A percentile compares a stretch with the other conserved stretches of the same genome.
phyloP scores from a whole-genome alignment of 1,140 invertebrate genomes.

The Drosophila albomicans region DNA sequence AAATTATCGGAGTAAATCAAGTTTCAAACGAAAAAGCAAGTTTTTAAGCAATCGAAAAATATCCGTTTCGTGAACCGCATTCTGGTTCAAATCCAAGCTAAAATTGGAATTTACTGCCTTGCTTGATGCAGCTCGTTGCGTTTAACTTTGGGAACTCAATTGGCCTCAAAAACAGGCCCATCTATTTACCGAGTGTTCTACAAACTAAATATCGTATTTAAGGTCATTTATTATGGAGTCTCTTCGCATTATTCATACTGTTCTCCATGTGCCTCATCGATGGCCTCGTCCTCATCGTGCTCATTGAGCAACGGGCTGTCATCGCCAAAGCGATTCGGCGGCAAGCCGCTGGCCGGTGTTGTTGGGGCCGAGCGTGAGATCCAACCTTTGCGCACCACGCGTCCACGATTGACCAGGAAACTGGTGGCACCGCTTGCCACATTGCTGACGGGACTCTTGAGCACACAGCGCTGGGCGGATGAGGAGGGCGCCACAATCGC shows the following conservation, averaged over 20 bases:
- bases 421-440: constrained; percentile 72
- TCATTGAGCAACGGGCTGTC: constrained; percentile 87
- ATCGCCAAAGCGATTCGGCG: constrained; percentile 86
- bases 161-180: no score
- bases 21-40: no score
- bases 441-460: constrained; percentile 79
- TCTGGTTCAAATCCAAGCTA: no score
- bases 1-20: no score
- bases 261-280: constrained; percentile 60
- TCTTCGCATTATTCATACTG: neutral
- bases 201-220: neutral
- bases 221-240: neutral
- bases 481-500: constrained; percentile 47
- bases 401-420: constrained; percentile 69
- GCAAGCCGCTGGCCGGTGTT: constrained; percentile 88
- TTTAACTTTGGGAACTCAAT: no score
- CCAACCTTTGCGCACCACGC: constrained; percentile 86
- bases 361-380: constrained; percentile 91
- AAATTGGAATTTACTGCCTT: no score
- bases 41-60: no score
- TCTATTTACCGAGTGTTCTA: no score
- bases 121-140: no score
- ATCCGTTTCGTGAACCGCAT: no score
- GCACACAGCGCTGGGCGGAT: constrained; percentile 64
- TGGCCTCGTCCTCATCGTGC: constrained; percentile 86